phyloP scores from a whole-genome alignment of 2,113 vertebrate species.

The Menidia beryllina region DNA sequence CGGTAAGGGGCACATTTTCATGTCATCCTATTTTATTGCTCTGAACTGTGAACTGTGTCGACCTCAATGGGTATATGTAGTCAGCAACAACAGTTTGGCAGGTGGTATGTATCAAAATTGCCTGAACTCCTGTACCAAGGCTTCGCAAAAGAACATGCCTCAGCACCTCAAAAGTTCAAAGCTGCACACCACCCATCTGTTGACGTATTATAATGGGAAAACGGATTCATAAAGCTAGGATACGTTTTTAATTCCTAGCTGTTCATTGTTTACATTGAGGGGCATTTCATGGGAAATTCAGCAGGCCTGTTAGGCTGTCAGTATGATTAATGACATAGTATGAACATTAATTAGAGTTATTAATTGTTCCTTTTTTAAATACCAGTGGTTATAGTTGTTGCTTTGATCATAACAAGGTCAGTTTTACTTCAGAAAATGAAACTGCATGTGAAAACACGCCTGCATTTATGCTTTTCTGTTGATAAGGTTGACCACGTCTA shows the following conservation, averaged over 20 bases:
- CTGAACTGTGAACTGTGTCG: background rate
- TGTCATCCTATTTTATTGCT: background rate
- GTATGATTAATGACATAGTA: background rate
- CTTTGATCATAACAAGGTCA: too few species aligned
- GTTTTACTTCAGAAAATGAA: too few species aligned
- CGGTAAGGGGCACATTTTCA: background rate
- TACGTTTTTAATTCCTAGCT: background rate
- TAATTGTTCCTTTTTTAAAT: background rate
- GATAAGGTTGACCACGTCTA: conserved; percentile 45
- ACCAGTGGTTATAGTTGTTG: too few species aligned
- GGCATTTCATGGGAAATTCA: too few species aligned
- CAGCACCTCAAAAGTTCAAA: too few species aligned
- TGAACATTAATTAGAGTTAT: background rate
- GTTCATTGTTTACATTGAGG: background rate
- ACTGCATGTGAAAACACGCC: too few species aligned
- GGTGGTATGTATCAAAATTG: background rate
- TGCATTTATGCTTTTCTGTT: background rate
- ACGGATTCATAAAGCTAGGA: background rate
- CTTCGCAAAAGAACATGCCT: background rate
- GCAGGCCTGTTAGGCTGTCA: too few species aligned
- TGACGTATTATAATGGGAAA: background rate
- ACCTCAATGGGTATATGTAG: background rate
- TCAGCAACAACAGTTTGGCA: background rate
- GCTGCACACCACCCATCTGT: background rate
- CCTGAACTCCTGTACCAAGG: background rate